Base-by-base conservation (phyloP, 2,797 vertebrate species). In the Sebastes nivosus region DNA sequence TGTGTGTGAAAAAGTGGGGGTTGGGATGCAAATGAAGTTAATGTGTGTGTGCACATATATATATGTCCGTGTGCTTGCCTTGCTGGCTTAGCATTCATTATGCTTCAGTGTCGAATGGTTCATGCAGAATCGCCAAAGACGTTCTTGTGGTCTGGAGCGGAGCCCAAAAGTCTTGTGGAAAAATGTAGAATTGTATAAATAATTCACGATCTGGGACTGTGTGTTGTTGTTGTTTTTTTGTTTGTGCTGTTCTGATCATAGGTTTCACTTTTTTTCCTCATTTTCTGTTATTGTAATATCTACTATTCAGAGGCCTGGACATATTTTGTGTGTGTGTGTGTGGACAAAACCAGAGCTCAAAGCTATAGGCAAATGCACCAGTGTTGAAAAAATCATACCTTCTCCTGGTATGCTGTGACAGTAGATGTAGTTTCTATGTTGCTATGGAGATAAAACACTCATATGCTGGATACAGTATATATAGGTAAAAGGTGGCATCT, bases 21-120 rank as follows among this genome's bases (percentile, higher is more conserved):
- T 91, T 88, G 92, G 88, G 89, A 90, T 89, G 88, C 86, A 89
- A 92, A 90, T 91, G 59, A 90, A 85, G 86, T 81, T 70, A 71
- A 83, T 85, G 72, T 81, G 80, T 65, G 67, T 61, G 81, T 67
- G 72, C 66, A 59, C 46, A 29, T 88, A 88, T 86, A 57, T 67
- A 50, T 88, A 88, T 86, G 86, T 88, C 77, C 64, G 75, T 34
- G 59, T 29, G 75, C 69, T 83, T 5, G 57, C 38, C 30, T 72
- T 2, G 38, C 60, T 29, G 50, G 46, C 67, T 72, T 50, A 7
- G 52, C 64, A 36, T 80, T 85, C 63, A 55, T 77, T 59, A 55
- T 46, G 27, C 52, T 42, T 72, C 52, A 25, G 32, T 30, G 32
- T 50, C 1, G 4, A 60, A 75, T 18, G 29, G 61, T 36, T 82